phyloP scores from a whole-genome alignment of 1,140 invertebrate genomes.

The Drosophila pectinifera region DNA sequence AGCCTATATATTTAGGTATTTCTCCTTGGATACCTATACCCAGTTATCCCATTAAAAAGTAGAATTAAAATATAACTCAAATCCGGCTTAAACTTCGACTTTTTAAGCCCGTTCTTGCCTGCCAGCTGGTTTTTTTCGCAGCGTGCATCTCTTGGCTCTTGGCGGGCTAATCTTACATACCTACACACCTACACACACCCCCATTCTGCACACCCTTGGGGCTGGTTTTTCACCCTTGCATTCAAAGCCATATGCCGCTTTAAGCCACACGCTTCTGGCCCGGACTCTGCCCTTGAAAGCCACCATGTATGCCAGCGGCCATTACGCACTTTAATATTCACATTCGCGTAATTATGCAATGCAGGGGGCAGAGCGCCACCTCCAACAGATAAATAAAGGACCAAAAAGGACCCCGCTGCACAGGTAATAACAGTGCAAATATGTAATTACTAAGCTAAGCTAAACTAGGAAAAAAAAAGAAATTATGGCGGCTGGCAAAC shows the following conservation, averaged over 20 bases:
- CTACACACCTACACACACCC: neutral
- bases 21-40: too few species aligned
- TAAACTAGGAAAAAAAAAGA: conserved; percentile 5
- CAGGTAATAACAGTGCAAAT: conserved; percentile 53
- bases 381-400: conserved; percentile 33
- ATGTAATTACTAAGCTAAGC: conserved; percentile 43
- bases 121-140: conserved; percentile 6
- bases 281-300: conserved; percentile 32
- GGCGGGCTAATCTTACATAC: conserved; percentile 5
- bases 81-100: conserved; percentile 5
- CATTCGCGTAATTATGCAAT: conserved; percentile 57
- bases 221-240: neutral
- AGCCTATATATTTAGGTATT: too few species aligned
- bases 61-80: neutral
- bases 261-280: neutral
- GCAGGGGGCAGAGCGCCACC: conserved; percentile 7
- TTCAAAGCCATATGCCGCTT: too few species aligned
- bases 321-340: conserved; percentile 55
- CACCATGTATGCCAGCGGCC: conserved; percentile 13
- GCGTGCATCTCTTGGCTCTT: neutral
- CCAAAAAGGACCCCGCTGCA: conserved; percentile 14
- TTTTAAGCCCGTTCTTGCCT: neutral
- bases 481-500: conserved; percentile 25
- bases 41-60: neutral
- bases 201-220: too few species aligned